Evolutionary conservation across 1,140 invertebrate species (phyloP).

Genomic region (Drosophila kepulauana): DNA sequence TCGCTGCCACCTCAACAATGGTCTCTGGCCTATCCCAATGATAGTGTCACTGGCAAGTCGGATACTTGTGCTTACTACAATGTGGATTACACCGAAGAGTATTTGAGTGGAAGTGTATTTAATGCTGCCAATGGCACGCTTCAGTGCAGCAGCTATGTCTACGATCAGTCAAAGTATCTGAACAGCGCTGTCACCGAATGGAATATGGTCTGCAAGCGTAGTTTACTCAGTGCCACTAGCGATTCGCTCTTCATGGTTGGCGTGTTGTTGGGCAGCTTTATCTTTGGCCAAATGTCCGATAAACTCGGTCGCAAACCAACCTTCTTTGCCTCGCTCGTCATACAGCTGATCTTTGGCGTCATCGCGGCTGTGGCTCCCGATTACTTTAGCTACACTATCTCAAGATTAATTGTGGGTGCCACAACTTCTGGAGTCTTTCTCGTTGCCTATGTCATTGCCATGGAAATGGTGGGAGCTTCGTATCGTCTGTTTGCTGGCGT

Average conservation of each 20-base stretch:
- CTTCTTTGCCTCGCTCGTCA: constrained; percentile 90
- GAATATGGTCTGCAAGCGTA: constrained; percentile 90
- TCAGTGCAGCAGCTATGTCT: constrained; percentile 87
- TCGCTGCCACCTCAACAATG: constrained; percentile 84
- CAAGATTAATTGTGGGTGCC: constrained; percentile 90
- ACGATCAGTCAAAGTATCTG: constrained; percentile 87
- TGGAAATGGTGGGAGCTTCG: constrained; percentile 93
- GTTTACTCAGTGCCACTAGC: constrained; percentile 89
- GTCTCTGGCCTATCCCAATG: constrained; percentile 87
- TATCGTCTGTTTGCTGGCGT: constrained; percentile 91
- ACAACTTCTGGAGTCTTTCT: constrained; percentile 92
- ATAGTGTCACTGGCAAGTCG: constrained; percentile 84
- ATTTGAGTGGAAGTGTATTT: constrained; percentile 65
- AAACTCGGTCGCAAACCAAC: constrained; percentile 91
- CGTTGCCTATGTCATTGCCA: constrained; percentile 92
- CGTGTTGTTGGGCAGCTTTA: constrained; percentile 91
- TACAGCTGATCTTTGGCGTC: constrained; percentile 90
- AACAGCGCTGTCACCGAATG: constrained; percentile 90
- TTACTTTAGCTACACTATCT: constrained; percentile 89
- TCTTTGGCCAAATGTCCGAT: constrained; percentile 93
- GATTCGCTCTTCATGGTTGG: constrained; percentile 94
- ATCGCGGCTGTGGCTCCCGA: constrained; percentile 89
- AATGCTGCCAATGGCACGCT: constrained; percentile 43
- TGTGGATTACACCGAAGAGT: constrained; percentile 79
- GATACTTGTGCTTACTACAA: constrained; percentile 86